phyloP scores from a whole-genome alignment of 1,140 invertebrate species.

The Bombus ignitus region DNA sequence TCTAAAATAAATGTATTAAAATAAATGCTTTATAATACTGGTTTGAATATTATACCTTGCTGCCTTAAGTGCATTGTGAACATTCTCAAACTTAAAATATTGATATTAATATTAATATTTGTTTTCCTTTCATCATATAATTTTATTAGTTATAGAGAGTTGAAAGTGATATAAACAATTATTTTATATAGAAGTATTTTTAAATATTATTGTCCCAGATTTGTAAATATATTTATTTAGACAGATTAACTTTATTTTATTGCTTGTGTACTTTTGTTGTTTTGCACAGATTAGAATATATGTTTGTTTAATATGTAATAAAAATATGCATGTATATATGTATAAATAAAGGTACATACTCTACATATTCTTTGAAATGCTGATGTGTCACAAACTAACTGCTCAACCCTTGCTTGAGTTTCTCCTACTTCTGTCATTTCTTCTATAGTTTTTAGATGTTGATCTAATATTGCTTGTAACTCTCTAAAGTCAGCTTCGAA shows the following conservation, averaged over 20 bases:
- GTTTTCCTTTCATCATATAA: conserved; percentile 22
- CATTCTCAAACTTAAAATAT: conserved; percentile 47
- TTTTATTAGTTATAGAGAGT: conserved; percentile 25
- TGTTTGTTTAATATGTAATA: conserved; percentile 1
- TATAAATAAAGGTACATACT: conserved; percentile 79
- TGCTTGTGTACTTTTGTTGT: conserved; percentile 10
- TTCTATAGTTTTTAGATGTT: conserved; percentile 88
- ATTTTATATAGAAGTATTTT: neutral
- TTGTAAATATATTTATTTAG: conserved; percentile 14
- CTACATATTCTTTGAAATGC: conserved; percentile 90
- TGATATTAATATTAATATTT: conserved; percentile 18
- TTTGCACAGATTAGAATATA: conserved; percentile 11
- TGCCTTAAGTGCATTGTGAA: conserved; percentile 65
- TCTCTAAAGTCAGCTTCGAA: conserved; percentile 95
- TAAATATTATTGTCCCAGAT: conserved; percentile 21
- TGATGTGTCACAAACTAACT: conserved; percentile 89
- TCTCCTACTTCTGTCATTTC: conserved; percentile 95
- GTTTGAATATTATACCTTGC: conserved; percentile 60
- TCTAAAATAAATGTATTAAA: neutral
- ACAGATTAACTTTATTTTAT: neutral
- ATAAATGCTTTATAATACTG: conserved; percentile 45
- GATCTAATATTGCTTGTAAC: conserved; percentile 88
- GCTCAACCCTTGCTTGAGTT: conserved; percentile 89
- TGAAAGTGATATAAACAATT: conserved; percentile 7
- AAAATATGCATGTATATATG: neutral